These are phyloP conservation scores for Cuniculus paca DNA, from an alignment of 2,797 vertebrate species.

Conservation along the genomic window DNA sequence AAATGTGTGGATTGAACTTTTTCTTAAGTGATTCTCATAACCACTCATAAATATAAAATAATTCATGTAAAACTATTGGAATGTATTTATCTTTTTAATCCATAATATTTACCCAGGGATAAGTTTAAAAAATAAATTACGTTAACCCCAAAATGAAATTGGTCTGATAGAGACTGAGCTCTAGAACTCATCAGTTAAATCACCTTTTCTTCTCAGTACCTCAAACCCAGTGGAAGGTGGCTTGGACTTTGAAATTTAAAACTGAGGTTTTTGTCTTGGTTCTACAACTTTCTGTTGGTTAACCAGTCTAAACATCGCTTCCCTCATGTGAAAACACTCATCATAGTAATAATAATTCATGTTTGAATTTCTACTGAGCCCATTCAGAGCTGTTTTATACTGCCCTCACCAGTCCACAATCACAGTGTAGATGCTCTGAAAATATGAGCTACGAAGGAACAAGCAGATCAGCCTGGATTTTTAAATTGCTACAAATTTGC, in stretches of 20 bases:
- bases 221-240: neutral
- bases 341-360: neutral
- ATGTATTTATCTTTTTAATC: neutral
- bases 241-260: constrained; percentile 14
- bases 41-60: constrained; percentile 2
- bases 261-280: neutral
- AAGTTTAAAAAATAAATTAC: neutral
- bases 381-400: neutral
- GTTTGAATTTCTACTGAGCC: neutral
- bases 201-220: neutral
- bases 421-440: neutral
- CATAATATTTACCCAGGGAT: neutral
- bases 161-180: neutral
- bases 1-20: neutral
- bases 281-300: neutral
- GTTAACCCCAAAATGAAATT: constrained; percentile 29
- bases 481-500: neutral
- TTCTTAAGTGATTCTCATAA: neutral
- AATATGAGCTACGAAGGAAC: neutral
- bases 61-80: neutral
- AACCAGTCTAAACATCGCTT: neutral
- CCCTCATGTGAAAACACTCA: neutral
- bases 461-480: neutral
- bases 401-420: neutral
- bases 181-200: constrained; percentile 39